A percentile compares a stretch with the other conserved stretches of the same genome.
Conservation (phyloP, 2,113 vertebrate species). For the Collichthys lucidus region DNA sequence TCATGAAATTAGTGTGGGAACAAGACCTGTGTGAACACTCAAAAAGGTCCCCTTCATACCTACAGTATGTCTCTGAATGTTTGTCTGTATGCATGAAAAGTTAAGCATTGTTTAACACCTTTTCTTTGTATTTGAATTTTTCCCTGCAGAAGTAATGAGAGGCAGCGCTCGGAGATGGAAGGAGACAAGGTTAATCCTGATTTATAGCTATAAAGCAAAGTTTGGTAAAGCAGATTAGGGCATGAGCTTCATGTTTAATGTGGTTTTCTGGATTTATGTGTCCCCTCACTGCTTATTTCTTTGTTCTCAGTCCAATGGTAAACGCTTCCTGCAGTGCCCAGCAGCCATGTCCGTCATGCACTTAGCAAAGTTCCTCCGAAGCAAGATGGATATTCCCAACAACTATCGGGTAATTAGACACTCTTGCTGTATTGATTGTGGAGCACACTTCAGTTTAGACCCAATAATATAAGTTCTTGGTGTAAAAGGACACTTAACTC, state of each 20-base stretch:
- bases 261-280: slow-evolving; percentile 18
- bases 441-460: neutral
- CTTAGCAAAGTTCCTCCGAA: slow-evolving; percentile 93
- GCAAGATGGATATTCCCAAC: slow-evolving; percentile 96
- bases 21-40: neutral
- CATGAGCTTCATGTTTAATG: neutral
- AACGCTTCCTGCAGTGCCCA: slow-evolving; percentile 93
- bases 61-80: neutral
- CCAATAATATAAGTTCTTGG: neutral
- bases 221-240: neutral
- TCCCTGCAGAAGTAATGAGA: slow-evolving; percentile 85
- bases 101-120: neutral
- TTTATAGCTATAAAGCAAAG: neutral
- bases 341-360: slow-evolving; percentile 96
- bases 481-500: neutral
- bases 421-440: neutral
- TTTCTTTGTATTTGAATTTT: neutral
- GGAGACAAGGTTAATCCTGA: slow-evolving; percentile 87
- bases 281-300: slow-evolving; percentile 1
- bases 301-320: slow-evolving; percentile 84
- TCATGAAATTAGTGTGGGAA: neutral
- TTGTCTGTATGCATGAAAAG: neutral
- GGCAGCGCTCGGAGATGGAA: slow-evolving; percentile 86
- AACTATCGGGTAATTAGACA: slow-evolving; percentile 88
- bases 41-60: neutral